Base-by-base conservation (phyloP, 2,797 vertebrate species). In the Neosilurus mollespiculum region DNA sequence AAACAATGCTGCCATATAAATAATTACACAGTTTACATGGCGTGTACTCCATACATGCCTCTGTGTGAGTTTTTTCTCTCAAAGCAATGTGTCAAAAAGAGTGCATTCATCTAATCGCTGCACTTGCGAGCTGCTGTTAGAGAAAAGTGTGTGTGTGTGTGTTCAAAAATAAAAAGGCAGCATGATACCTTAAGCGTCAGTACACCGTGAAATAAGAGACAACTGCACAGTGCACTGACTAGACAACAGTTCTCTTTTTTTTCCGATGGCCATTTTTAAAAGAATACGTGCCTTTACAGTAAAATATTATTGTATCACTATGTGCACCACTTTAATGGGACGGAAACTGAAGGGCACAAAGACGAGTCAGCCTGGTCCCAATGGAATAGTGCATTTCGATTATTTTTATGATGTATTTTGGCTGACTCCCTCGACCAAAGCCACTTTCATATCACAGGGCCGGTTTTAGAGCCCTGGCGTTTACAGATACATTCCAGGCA, bases 381-480 rank as follows among this genome's bases (percentile, higher is more conserved):
- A 58, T 72, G 72, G 70, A 88, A 83, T 80, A 73, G 49, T 78
- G 58, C 67, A 62, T 85, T 82, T 85, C 72, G 81, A 81, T 87
- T 76, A 81, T 87, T 85, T 85, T 83, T 85, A 81, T 81, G 83
- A 81, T 56, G 62, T 76, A 56, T 83, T 82, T 85, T 82, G 54
- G 79, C 83, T 59, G 70, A 73, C 81, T 37, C 70, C 30, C 14
- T 2, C 14, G 37, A 67, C 22, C 82, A 87, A 49, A 76, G 61
- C 62, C 16, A 79, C 65, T 82, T 73, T 73, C 65, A 75, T 83
- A 83, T 88, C 72, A 81, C 22, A 5, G 82, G 62, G 78, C 72
- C 85, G 11, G 15, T 71, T 88, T 86, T 76, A 53, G 76, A 83
- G 69, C 7, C 11, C 65, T 56, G 71, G 73, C 80, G 56, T 79